These are phyloP conservation scores for Acanthurus lineatus DNA, from an alignment of 2,797 vertebrate species.

Conservation along the genomic window DNA sequence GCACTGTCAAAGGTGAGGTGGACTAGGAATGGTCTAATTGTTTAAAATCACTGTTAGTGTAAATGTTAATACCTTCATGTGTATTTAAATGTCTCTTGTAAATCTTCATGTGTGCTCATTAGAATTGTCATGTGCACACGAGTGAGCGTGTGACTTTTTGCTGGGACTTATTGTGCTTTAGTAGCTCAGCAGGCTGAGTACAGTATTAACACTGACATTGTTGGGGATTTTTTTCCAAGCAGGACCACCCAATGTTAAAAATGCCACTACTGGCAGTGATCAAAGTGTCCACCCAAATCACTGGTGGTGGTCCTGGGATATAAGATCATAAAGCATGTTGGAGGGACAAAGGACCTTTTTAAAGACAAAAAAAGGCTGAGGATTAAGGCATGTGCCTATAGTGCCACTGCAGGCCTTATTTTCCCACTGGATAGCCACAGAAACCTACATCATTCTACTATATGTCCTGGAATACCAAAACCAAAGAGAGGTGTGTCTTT, in stretches of 20 bases:
- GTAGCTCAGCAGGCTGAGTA: constrained; percentile 27
- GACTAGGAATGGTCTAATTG: not conserved
- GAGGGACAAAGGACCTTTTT: constrained; percentile 13
- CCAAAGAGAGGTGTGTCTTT: not conserved
- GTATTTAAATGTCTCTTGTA: not conserved
- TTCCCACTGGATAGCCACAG: not conserved
- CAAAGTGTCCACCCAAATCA: constrained; percentile 43
- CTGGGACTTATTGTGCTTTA: constrained; percentile 10
- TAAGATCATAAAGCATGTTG: constrained; percentile 31
- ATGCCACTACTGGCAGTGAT: constrained; percentile 51
- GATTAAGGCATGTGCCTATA: not conserved
- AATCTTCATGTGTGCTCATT: not conserved
- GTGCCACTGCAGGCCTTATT: not conserved
- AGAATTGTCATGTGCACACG: constrained; percentile 19
- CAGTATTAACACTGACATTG: constrained; percentile 47
- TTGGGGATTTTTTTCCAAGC: constrained; percentile 39
- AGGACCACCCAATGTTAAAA: constrained; percentile 73
- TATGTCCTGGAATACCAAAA: not conserved
- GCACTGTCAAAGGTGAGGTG: not conserved
- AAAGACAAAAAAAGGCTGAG: not conserved
- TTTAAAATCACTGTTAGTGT: not conserved
- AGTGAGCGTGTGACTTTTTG: constrained; percentile 42
- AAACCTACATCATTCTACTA: not conserved
- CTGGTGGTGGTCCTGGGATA: constrained; percentile 53
- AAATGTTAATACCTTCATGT: not conserved